phyloP scores from a whole-genome alignment of 1,140 invertebrate species.

The Tetranychus cinnabarinus region DNA sequence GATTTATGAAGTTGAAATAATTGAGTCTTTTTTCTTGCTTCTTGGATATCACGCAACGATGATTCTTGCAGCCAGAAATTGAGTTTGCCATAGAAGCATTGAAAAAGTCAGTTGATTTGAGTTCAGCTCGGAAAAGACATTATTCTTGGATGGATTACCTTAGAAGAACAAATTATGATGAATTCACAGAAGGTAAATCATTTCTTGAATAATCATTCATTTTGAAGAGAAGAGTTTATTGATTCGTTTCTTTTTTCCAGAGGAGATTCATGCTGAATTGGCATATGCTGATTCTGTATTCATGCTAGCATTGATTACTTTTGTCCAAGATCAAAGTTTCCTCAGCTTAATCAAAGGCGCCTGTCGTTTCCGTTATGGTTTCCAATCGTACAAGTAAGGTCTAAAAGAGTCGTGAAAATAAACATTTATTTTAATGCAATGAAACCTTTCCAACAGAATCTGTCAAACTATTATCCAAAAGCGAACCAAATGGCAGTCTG shows the following conservation, averaged over 20 bases:
- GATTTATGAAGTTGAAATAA: too few relatives aligned
- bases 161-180: background rate
- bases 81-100: background rate
- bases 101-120: background rate
- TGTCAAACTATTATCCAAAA: constrained; percentile 50
- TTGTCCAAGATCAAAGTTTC: constrained; percentile 82
- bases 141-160: background rate
- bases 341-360: constrained; percentile 79
- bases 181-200: background rate
- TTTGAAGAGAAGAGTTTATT: background rate
- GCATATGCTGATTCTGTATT: constrained; percentile 77
- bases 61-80: background rate
- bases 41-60: too few relatives aligned
- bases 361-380: constrained; percentile 73
- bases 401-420: background rate
- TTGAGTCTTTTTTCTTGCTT: too few relatives aligned
- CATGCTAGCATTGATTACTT: constrained; percentile 62
- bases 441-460: constrained; percentile 27
- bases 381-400: constrained; percentile 68
- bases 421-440: background rate
- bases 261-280: constrained; percentile 80
- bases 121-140: background rate
- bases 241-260: constrained; percentile 18
- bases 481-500: constrained; percentile 41
- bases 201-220: background rate